Evolutionary conservation across 2,797 vertebrate genomes (phyloP).

Genomic region (Squalus acanthias): DNA sequence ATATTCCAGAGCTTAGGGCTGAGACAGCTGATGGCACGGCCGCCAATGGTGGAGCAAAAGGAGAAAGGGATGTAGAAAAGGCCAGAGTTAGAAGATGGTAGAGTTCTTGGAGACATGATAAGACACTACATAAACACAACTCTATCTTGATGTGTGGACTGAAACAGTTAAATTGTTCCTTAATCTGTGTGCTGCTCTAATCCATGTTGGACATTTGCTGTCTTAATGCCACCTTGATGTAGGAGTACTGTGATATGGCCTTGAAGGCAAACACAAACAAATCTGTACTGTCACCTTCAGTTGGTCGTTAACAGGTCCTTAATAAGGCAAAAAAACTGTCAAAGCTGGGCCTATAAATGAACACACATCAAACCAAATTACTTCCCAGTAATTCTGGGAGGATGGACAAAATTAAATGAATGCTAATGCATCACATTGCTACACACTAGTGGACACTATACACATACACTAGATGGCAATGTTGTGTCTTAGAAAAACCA

Average conservation of each 20-base stretch:
- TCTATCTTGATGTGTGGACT: not conserved
- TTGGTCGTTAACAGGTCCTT: not conserved
- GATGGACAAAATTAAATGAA: not conserved
- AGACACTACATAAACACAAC: not conserved
- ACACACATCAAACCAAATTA: not conserved
- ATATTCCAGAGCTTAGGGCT: not conserved
- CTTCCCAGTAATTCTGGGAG: not conserved
- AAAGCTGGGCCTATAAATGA: not conserved
- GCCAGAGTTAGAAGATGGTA: not conserved
- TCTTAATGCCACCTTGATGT: not conserved
- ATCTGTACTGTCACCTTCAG: not conserved
- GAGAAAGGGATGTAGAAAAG: not conserved
- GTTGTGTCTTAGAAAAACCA: conserved; percentile 29
- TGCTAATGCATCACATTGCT: not conserved
- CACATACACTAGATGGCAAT: conserved; percentile 29
- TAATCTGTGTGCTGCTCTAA: not conserved
- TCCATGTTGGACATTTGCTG: not conserved
- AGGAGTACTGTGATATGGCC: not conserved
- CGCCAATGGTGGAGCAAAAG: not conserved
- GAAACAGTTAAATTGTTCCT: not conserved
- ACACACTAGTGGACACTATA: too few species aligned
- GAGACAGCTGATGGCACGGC: not conserved
- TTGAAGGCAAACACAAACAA: not conserved
- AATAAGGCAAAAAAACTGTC: not conserved
- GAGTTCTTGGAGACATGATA: not conserved